phyloP scores from a whole-genome alignment of 2,113 vertebrate genomes.

The Trochalopteron elliotii region DNA sequence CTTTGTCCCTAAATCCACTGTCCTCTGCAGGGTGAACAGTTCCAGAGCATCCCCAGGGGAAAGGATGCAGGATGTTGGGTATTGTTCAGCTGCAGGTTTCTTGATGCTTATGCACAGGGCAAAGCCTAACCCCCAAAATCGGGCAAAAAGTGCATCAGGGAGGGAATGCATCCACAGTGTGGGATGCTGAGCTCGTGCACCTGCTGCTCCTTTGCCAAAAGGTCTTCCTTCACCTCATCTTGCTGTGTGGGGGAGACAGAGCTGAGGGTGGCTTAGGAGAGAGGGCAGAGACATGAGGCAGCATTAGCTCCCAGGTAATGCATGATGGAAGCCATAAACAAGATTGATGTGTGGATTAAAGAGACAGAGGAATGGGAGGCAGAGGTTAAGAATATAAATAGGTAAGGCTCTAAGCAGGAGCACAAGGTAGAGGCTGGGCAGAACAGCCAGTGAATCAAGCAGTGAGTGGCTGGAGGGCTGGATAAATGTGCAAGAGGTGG shows the following conservation, averaged over 20 bases:
- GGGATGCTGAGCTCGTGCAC: neutral
- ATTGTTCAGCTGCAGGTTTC: neutral
- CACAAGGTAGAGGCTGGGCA: neutral
- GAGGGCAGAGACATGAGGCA: neutral
- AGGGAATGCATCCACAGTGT: neutral
- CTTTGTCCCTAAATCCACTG: neutral
- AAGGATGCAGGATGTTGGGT: neutral
- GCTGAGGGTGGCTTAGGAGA: neutral
- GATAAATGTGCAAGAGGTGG: neutral
- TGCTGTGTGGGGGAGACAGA: no score
- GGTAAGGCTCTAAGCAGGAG: neutral
- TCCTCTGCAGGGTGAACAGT: neutral
- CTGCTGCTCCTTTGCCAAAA: neutral
- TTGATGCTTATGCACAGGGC: neutral
- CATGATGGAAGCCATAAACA: neutral
- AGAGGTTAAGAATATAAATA: slow-evolving; percentile 24
- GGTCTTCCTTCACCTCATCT: no score
- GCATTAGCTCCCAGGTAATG: neutral
- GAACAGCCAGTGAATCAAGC: neutral
- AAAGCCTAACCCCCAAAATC: neutral
- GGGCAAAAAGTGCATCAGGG: neutral
- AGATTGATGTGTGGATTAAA: slow-evolving; percentile 46
- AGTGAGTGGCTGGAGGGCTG: neutral
- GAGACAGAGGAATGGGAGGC: neutral
- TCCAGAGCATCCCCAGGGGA: rapidly evolving